Conservation (phyloP, 2,113 vertebrate species). For the Chaetura pelagica region DNA sequence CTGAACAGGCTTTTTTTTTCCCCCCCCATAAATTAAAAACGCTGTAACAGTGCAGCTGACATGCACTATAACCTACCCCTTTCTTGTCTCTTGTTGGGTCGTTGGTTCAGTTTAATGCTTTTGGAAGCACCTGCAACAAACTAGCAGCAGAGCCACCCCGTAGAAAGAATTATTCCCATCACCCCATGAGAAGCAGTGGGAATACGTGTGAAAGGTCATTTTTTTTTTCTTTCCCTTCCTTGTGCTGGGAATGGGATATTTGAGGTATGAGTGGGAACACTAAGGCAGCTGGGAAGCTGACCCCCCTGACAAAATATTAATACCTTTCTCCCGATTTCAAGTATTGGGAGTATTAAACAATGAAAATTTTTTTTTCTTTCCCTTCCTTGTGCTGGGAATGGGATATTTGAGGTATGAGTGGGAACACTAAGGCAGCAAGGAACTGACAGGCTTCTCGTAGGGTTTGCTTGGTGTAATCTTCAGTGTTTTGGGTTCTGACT, state of each 20-base stretch:
- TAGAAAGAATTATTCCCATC: background rate
- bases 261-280: background rate
- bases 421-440: background rate
- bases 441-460: background rate
- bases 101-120: background rate
- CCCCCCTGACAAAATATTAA: no score
- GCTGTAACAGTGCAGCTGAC: background rate
- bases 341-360: no score
- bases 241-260: no score
- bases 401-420: background rate
- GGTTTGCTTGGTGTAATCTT: background rate
- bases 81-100: background rate
- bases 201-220: background rate
- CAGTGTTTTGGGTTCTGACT: background rate
- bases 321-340: no score
- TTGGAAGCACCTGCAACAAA: background rate
- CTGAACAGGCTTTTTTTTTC: no score
- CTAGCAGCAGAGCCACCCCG: background rate
- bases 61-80: fast-evolving
- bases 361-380: background rate
- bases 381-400: no score
- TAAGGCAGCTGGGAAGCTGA: no score
- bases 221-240: background rate
- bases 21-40: background rate
- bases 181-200: background rate